These are phyloP conservation scores for Reinhardtius hippoglossoides DNA, from an alignment of 2,113 vertebrate species.

Conservation along the genomic window DNA sequence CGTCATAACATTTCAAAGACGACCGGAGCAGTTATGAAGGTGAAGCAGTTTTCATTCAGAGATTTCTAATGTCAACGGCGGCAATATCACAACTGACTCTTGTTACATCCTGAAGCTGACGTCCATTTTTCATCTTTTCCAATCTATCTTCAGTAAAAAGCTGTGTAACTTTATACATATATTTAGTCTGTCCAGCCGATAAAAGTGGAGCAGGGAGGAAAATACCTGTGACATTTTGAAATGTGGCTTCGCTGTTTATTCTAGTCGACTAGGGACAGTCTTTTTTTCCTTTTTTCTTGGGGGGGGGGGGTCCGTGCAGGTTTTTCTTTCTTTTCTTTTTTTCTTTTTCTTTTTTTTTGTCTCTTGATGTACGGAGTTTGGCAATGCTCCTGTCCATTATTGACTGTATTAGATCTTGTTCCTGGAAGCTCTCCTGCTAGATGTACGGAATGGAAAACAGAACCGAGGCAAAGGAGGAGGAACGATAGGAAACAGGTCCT, in stretches of 20 bases:
- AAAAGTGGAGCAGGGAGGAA: slow-evolving; percentile 68
- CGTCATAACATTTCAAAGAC: background rate
- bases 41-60: background rate
- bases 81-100: background rate
- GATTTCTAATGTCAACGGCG: background rate
- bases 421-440: no score
- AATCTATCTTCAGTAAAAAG: slow-evolving; percentile 11
- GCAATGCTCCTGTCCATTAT: no score
- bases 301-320: slow-evolving; percentile 49
- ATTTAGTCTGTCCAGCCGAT: slow-evolving; percentile 74
- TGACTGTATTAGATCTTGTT: no score
- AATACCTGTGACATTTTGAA: slow-evolving; percentile 65
- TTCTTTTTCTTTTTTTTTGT: slow-evolving; percentile 44
- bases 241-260: slow-evolving; percentile 76
- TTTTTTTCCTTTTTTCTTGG: slow-evolving; percentile 59
- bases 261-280: slow-evolving; percentile 66
- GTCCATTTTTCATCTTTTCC: slow-evolving; percentile 11
- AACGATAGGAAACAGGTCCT: no score
- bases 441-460: no score
- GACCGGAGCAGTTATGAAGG: background rate
- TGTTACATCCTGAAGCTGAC: slow-evolving; percentile 2
- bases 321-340: slow-evolving; percentile 39
- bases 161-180: slow-evolving; percentile 59
- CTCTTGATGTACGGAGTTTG: no score
- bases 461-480: no score